Evolutionary conservation across 2,113 vertebrate species (phyloP).

Genomic region (Otus sunia): DNA sequence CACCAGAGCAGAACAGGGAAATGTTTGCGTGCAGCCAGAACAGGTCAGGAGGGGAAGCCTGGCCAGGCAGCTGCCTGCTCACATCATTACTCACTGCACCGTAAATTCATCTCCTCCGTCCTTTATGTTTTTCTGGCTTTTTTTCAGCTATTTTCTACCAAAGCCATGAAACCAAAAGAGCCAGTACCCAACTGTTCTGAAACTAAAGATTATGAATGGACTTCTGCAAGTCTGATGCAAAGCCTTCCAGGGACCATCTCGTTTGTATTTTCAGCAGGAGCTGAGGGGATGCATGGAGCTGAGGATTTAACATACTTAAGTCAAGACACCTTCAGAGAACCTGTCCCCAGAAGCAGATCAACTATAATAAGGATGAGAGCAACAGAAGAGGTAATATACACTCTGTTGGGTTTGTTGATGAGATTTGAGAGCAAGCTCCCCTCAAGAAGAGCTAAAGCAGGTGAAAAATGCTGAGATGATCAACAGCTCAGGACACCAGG

Average conservation of each 20-base stretch:
- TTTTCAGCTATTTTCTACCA: background rate
- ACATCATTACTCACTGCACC: constrained; percentile 6
- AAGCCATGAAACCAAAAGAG: background rate
- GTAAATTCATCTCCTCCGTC: background rate
- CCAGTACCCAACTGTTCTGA: background rate
- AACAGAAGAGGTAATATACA: background rate
- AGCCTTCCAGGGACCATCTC: background rate
- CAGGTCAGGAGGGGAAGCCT: constrained; percentile 9
- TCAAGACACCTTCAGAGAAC: background rate
- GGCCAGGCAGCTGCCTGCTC: constrained; percentile 42
- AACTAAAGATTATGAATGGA: background rate
- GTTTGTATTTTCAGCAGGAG: background rate
- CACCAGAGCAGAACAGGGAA: background rate
- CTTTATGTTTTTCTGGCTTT: background rate
- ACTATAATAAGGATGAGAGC: background rate
- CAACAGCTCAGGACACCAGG: background rate
- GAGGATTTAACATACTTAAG: background rate
- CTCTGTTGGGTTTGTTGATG: background rate
- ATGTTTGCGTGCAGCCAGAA: background rate
- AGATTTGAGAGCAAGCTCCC: background rate
- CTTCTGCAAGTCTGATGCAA: background rate
- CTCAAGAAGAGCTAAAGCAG: background rate
- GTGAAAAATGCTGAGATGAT: background rate
- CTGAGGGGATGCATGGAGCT: background rate
- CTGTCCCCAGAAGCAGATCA: background rate